Evolutionary conservation across 2,888 invertebrate species (phyloP).

Genomic region (Drosophila prolongata): DNA sequence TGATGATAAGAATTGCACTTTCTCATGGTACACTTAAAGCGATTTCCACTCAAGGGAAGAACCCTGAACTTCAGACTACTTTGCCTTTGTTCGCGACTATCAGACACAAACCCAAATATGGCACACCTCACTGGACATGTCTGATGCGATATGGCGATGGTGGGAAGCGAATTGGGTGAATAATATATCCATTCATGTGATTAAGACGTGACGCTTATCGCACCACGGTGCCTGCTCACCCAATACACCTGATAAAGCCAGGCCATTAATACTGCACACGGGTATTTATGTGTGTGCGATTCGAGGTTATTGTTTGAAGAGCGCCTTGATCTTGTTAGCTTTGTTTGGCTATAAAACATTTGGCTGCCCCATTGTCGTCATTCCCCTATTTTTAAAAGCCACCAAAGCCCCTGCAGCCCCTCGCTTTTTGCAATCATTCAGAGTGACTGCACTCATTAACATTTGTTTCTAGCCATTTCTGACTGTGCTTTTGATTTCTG

Average conservation of each 20-base stretch:
- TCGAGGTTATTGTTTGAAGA: conserved; percentile 32
- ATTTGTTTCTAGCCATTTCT: conserved; percentile 51
- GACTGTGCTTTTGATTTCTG: conserved; percentile 44
- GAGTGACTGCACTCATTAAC: conserved; percentile 70
- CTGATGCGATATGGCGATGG: conserved; percentile 36
- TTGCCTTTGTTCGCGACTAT: conserved; percentile 26
- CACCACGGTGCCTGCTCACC: conserved; percentile 12
- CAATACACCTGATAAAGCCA: conserved; percentile 57
- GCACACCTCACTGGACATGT: conserved; percentile 32
- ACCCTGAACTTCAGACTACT: conserved; percentile 31
- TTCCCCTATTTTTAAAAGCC: conserved; percentile 22
- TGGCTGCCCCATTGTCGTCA: conserved; percentile 42
- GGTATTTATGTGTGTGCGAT: conserved; percentile 8
- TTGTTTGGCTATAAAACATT: conserved; percentile 7
- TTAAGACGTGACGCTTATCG: conserved; percentile 54
- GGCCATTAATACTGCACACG: conserved; percentile 3
- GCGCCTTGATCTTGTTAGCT: conserved; percentile 40
- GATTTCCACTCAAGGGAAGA: conserved; percentile 1
- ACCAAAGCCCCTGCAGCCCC: neutral
- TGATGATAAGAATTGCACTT: conserved; percentile 46
- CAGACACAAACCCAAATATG: conserved; percentile 40
- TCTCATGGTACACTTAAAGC: conserved; percentile 15
- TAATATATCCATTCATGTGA: conserved; percentile 63
- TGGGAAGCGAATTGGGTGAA: conserved; percentile 3
- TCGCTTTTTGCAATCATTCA: conserved; percentile 30